Percentiles rank a stretch among this genome's conserved stretches.
phyloP scores from a whole-genome alignment of 2,797 vertebrate species.

The Chrosomus eos region DNA sequence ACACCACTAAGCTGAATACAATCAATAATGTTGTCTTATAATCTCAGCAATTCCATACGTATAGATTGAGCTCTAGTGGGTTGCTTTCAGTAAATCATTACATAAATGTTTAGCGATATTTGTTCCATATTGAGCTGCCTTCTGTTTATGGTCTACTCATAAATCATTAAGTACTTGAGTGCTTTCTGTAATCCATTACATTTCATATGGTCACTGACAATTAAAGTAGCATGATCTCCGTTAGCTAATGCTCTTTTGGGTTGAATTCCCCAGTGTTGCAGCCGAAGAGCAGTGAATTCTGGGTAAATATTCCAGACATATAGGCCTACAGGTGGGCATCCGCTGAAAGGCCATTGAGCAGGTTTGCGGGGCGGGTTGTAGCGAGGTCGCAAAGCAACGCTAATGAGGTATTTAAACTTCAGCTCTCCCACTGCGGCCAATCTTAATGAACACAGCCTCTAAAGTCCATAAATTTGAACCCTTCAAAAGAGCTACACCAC shows the following conservation, averaged over 20 bases:
- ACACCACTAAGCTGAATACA: slow-evolving; percentile 22
- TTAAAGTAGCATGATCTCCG: slow-evolving; percentile 19
- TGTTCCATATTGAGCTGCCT: slow-evolving; percentile 29
- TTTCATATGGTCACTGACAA: slow-evolving; percentile 31
- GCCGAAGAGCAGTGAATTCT: not conserved
- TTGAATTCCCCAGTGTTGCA: slow-evolving; percentile 23
- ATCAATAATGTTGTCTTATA: slow-evolving; percentile 45
- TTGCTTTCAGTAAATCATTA: slow-evolving; percentile 50
- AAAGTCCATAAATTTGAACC: slow-evolving; percentile 62
- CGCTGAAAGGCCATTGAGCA: slow-evolving; percentile 21
- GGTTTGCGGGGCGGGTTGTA: slow-evolving; percentile 9
- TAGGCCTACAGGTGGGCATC: slow-evolving; percentile 48
- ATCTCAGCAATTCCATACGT: slow-evolving; percentile 24
- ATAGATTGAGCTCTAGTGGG: slow-evolving; percentile 33
- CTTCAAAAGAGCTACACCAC: slow-evolving; percentile 64
- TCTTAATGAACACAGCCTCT: slow-evolving; percentile 50
- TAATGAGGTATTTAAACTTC: slow-evolving; percentile 57
- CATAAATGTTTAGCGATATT: slow-evolving; percentile 29
- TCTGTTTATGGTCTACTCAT: slow-evolving; percentile 38
- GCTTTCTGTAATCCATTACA: slow-evolving; percentile 49
- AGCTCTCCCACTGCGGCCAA: slow-evolving; percentile 40
- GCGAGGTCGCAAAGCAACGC: slow-evolving; percentile 42
- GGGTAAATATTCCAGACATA: slow-evolving; percentile 9
- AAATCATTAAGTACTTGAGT: slow-evolving; percentile 48
- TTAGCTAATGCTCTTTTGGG: slow-evolving; percentile 45